Evolutionary conservation across 2,113 vertebrate species (phyloP).

Genomic region (Paramormyrops kingsleyae): DNA sequence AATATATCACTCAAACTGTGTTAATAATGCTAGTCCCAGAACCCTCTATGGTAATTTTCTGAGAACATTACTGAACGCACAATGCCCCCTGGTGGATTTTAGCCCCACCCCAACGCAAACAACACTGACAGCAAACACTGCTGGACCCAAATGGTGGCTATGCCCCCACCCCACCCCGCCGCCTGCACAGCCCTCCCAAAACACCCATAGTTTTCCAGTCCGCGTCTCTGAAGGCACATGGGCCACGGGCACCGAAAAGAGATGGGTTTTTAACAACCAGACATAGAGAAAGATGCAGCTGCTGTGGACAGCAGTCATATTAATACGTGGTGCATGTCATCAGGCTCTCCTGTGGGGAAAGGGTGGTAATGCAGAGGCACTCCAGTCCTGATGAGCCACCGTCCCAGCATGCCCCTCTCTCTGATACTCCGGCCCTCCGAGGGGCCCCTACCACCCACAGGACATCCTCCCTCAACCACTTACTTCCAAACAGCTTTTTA

Average conservation of each 20-base stretch:
- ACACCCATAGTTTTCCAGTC: constrained; percentile 27
- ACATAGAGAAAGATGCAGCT: neutral
- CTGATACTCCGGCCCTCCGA: constrained; percentile 47
- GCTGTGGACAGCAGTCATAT: constrained; percentile 26
- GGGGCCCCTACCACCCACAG: constrained; percentile 54
- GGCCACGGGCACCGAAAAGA: constrained; percentile 17
- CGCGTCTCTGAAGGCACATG: constrained; percentile 22
- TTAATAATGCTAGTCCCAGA: constrained; percentile 58
- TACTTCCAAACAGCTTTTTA: constrained; percentile 79
- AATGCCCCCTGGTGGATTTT: constrained; percentile 71
- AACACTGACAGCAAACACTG: neutral
- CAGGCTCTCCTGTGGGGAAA: constrained; percentile 43
- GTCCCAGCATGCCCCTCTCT: constrained; percentile 53
- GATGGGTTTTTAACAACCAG: neutral
- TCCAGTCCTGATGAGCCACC: constrained; percentile 51
- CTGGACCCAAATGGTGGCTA: neutral
- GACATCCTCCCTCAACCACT: constrained; percentile 66
- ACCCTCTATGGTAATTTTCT: constrained; percentile 53
- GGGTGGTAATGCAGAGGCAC: constrained; percentile 48
- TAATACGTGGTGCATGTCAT: constrained; percentile 32
- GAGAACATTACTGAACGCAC: constrained; percentile 65
- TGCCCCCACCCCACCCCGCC: neutral
- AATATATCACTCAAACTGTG: constrained; percentile 60
- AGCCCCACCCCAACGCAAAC: constrained; percentile 28
- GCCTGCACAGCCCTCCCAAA: neutral